phyloP scores from a whole-genome alignment of 2,113 vertebrate species.

The Emberiza fucata region DNA sequence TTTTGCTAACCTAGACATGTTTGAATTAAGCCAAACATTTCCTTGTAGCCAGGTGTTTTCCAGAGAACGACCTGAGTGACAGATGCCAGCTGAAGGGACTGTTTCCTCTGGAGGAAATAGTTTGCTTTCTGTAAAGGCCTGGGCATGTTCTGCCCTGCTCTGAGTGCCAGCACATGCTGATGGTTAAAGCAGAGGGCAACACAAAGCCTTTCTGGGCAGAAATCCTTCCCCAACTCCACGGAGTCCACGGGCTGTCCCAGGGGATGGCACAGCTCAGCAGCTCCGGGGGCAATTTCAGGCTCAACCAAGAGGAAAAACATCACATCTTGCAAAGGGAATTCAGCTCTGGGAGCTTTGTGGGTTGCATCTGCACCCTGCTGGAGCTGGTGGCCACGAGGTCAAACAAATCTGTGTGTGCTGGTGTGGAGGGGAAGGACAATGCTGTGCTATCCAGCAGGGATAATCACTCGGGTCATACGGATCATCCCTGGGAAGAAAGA shows the following conservation, averaged over 20 bases:
- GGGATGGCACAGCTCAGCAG: neutral
- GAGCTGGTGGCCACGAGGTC: neutral
- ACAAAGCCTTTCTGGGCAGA: neutral
- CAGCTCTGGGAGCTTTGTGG: neutral
- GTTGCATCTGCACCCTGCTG: neutral
- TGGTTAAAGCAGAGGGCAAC: neutral
- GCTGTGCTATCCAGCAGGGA: neutral
- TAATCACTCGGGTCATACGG: neutral
- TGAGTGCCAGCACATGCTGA: neutral
- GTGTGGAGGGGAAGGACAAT: neutral
- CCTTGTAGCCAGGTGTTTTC: neutral
- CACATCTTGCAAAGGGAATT: neutral
- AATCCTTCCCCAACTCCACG: neutral
- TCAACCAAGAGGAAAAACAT: neutral
- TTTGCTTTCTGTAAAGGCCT: neutral
- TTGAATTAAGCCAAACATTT: neutral
- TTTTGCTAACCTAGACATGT: neutral
- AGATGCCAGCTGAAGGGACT: neutral
- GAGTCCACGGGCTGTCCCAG: rapidly evolving
- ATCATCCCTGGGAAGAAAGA: neutral
- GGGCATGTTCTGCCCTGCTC: neutral
- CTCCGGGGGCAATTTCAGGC: rapidly evolving
- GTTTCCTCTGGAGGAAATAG: neutral
- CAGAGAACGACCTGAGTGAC: neutral
- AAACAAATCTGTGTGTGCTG: neutral